Base-by-base conservation (phyloP, 2,888 invertebrate genomes). In the Microchrysa polita region DNA sequence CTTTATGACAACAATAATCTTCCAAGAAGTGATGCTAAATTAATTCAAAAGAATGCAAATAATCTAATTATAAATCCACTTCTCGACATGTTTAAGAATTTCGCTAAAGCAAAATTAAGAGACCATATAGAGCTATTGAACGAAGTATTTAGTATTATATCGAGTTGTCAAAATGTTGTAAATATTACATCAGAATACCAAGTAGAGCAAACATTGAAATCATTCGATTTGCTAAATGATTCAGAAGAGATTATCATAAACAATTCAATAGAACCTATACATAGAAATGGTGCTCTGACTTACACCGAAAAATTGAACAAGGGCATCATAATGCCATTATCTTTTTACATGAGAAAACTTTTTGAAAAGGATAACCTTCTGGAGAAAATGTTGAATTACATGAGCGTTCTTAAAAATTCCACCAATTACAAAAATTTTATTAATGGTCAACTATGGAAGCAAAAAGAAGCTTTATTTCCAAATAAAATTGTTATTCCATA, bases 361-460 rank as follows among this genome's bases (percentile, higher is more conserved):
- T 74, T 76, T 73, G 74, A 76, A 44, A 74, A 34, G 20, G 20
- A 74, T 57, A 65, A 73, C 20, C 57, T 69, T 42, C 16, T 74
- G 7, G 20, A 16, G 22, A 42, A 12, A 59, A 22, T 52, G n/a
- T 14, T 52, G 7, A 7, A 52, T 16, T 18, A 52, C 14, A 18
- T 10, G 5, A 18, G 14, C 2, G n/a, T 10, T 52, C 14, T 52
- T 7, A 5, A 52, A 52, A 34, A 34, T 34, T 34, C 27, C 2
- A 34, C 27, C 2, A 34, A 57, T 9, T 57, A 22, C 10, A 34
- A 22, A 55, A 77, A 76, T 71, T 74, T 75, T 48, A 23, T 76
- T 44, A 72, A 74, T 34, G 72, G 75, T 27, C 44, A 67, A n/a
- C 73, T 74, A 52, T 77, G 74, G 74, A 73, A 77, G 22, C 53